Base-by-base conservation (phyloP, 2,113 vertebrate species). In the Centropristis striata region DNA sequence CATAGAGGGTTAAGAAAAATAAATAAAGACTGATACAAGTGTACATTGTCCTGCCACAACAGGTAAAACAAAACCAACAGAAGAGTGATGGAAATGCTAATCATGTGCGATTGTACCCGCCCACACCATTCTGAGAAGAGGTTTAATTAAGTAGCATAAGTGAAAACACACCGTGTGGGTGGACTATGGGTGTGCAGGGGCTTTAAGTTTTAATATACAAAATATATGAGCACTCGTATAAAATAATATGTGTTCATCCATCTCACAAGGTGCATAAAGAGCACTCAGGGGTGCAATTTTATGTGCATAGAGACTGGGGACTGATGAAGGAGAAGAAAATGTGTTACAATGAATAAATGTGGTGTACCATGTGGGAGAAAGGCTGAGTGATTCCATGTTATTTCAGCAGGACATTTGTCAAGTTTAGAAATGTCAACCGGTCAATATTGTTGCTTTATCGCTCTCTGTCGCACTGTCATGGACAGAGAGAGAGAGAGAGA, bases 321-420 rank as follows among this genome's bases (percentile, higher is more conserved):
- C 32, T 67, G 42, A 71, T 50, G 37, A 12, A 78, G 44, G 36
- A 57, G 39, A 46, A 36, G 74, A 25, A 69, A 59, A 55, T 28
- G 67, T 79, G 49, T 75, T 50, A n/a, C 20, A 16, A 13, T 57
- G 54, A 54, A 54, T 51, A 32, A 59, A 79, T 72, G 70, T 27
- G 54, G 20, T 32, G 32, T 36, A 54, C 23, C 49, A 25, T 86
- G 71, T 49, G 73, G 80, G 60, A 59, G 61, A 75, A 75, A 74
- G 44, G 67, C 76, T 49, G 64, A 77, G 47, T 57, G 75, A 81
- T 71, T 88, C 74, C 41, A 25, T 79, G 74, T 75, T 80, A 71
- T 81, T 84, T 85, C 75, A 87, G 77, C 39, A 73, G 60, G 76
- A 86, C 76, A 76, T 89, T 86, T 89, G 81, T 86, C 83, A 88